phyloP scores from a whole-genome alignment of 2,797 vertebrate species.

The Labroides dimidiatus region DNA sequence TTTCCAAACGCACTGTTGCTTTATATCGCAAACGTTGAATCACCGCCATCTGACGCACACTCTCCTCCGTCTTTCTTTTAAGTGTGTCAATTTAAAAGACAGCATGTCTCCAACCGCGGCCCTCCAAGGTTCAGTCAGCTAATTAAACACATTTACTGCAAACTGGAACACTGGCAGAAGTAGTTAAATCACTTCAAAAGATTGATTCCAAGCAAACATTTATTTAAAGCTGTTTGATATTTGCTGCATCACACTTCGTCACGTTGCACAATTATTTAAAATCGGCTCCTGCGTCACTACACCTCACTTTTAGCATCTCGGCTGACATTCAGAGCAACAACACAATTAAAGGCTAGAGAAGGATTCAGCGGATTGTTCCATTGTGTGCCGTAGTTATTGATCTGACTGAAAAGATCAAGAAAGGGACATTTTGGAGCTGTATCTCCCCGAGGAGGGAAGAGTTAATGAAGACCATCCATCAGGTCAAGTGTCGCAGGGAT shows the following conservation, averaged over 20 bases:
- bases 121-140: conserved; percentile 54
- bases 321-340: conserved; percentile 36
- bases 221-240: conserved; percentile 45
- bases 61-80: conserved; percentile 47
- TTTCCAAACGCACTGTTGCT: conserved; percentile 47
- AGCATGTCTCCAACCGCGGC: conserved; percentile 43
- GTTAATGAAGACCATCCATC: conserved; percentile 81
- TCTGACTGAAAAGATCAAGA: conserved; percentile 69
- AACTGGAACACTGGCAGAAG: conserved; percentile 60
- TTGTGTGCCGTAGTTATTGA: conserved; percentile 65
- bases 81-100: conserved; percentile 68
- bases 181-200: conserved; percentile 51
- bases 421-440: conserved; percentile 35
- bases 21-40: conserved; percentile 48
- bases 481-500: conserved; percentile 53
- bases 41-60: conserved; percentile 46
- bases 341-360: conserved; percentile 52
- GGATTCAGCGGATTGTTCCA: conserved; percentile 58
- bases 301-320: conserved; percentile 23
- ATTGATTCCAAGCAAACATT: conserved; percentile 54
- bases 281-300: conserved; percentile 24
- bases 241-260: conserved; percentile 18
- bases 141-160: conserved; percentile 74
- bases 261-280: conserved; percentile 37
- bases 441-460: conserved; percentile 59